Conservation (phyloP, 1,140 invertebrate species). For the Chlorops oryzae region DNA sequence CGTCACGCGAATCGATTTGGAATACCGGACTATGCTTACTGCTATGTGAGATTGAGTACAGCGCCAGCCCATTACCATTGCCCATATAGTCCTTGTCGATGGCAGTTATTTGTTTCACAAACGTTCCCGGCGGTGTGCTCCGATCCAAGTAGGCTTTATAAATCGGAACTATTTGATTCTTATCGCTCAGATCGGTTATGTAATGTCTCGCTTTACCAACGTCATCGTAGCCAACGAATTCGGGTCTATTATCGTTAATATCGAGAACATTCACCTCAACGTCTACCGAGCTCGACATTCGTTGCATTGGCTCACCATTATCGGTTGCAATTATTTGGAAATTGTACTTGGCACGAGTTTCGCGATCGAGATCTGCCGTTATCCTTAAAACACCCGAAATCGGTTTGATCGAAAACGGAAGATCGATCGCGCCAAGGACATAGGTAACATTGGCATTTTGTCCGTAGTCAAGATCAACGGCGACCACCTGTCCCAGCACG, state of each 20-base stretch:
- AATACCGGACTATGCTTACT: conserved; percentile 59
- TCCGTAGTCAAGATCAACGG: conserved; percentile 69
- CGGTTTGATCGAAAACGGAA: conserved; percentile 68
- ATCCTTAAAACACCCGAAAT: conserved; percentile 70
- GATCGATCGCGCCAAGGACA: conserved; percentile 56
- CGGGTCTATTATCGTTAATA: conserved; percentile 70
- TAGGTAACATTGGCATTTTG: conserved; percentile 72
- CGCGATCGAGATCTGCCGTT: conserved; percentile 71
- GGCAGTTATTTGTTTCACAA: conserved; percentile 66
- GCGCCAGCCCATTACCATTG: conserved; percentile 75
- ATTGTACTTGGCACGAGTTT: conserved; percentile 63
- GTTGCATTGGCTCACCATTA: conserved; percentile 56
- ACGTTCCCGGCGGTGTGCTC: conserved; percentile 61
- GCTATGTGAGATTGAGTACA: conserved; percentile 63
- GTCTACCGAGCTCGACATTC: conserved; percentile 63
- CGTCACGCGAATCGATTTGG: conserved; percentile 72
- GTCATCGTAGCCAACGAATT: conserved; percentile 67
- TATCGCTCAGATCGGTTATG: conserved; percentile 30
- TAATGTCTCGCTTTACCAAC: conserved; percentile 36
- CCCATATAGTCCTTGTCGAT: conserved; percentile 78
- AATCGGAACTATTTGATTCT: conserved; percentile 51
- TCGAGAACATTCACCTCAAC: conserved; percentile 75
- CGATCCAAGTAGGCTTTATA: conserved; percentile 65
- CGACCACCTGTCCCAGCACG: conserved; percentile 68
- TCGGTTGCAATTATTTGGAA: conserved; percentile 72